Percentiles rank a stretch among this genome's conserved stretches.
These are phyloP conservation scores for Eira barbara DNA, from an alignment of 2,113 vertebrate species.

Conservation along the genomic window DNA sequence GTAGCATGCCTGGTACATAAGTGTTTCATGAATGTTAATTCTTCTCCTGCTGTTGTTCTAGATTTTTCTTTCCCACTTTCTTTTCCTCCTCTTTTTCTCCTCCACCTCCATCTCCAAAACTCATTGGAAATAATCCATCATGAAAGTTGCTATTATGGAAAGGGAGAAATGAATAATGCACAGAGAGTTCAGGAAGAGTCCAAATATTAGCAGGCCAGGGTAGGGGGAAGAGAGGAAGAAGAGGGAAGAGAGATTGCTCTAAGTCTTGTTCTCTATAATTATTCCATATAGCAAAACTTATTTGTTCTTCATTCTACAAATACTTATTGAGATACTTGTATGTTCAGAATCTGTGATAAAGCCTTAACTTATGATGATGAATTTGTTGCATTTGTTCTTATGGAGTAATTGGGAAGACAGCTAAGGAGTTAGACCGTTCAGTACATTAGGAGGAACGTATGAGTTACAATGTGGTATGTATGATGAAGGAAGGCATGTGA, in stretches of 20 bases:
- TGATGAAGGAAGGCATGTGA: not conserved
- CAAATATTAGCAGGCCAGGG: not conserved
- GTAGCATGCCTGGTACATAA: not conserved
- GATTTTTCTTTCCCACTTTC: not conserved
- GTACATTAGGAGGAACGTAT: not conserved
- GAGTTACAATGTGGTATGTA: not conserved
- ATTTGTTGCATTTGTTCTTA: not conserved
- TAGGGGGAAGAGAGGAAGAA: rapidly evolving
- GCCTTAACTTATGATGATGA: not conserved
- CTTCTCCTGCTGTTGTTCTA: not conserved
- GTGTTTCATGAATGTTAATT: not conserved
- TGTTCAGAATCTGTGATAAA: not conserved
- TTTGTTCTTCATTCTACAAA: not conserved
- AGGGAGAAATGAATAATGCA: not conserved
- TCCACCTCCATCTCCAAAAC: not conserved
- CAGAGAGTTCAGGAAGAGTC: not conserved
- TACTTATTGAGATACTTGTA: not conserved
- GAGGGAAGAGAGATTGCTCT: not conserved
- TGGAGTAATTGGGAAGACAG: not conserved
- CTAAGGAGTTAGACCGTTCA: not conserved
- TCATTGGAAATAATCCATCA: not conserved
- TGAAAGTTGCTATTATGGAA: not conserved
- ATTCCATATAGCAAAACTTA: not conserved
- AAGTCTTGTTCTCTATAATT: not conserved
- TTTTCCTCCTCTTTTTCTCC: not conserved